Base-by-base conservation (phyloP, 2,113 vertebrate genomes). In the Labrus mixtus region DNA sequence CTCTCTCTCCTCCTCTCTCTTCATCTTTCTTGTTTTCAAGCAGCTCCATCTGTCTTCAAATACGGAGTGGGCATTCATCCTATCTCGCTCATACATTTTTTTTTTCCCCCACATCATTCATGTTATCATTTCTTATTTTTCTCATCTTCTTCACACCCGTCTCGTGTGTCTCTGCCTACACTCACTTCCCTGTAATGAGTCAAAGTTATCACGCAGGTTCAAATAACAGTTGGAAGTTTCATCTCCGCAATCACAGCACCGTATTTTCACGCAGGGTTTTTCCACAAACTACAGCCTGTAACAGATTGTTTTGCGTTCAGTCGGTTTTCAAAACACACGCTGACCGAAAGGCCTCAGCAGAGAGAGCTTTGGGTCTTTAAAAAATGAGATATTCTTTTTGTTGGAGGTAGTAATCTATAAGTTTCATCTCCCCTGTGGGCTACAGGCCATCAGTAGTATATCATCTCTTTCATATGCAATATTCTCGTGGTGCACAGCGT, bases 381-480 rank as follows among this genome's bases (percentile, higher is more conserved):
- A 81, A 84, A 73, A 87, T 74, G 61, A 67, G 45, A 68, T 76
- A 81, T 79, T 85, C 75, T 83, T 85, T 89, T 68, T 83, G 73
- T 84, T 79, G 23, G 56, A 79, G 83, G 89, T 82, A 85, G 76
- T 82, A 87, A 90, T 90, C 84, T 82, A 86, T 91, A 90, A 56
- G 67, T 87, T 84, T 84, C n/a, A 67, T 80, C 68, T 57, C 80
- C 82, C 89, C 89, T 74, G 51, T 66, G 79, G 84, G 78, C 86
- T 65, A 60, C 76, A 68, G 89, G 86, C 89, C 86, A 89, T 89
- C 82, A 85, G 86, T 84, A 87, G 70, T 69, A 66, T 80, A 86
- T 83, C 83, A 83, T 82, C 66, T 78, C 81, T 89, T 92, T 87
- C 78, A 83, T 90, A 87, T 83, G 68, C 80, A 39, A 73, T 84